Conservation (phyloP, 2,797 vertebrate species). For the Sciurus vulgaris region DNA sequence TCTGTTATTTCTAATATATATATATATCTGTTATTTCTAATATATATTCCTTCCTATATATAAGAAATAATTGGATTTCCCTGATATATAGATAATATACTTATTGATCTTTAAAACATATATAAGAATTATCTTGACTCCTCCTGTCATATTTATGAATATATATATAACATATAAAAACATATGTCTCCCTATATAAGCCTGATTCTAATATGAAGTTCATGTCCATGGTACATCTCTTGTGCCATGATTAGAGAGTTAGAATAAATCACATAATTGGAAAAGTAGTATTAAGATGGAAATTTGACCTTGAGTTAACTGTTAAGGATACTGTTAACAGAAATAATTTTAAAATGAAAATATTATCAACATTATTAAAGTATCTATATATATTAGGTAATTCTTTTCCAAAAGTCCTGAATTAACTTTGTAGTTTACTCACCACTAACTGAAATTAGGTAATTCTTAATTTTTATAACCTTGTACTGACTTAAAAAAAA, state of each 20-base stretch:
- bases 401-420: background rate
- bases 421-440: background rate
- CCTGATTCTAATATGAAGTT: background rate
- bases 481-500: background rate
- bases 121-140: background rate
- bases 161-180: too few species aligned
- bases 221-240: background rate
- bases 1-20: too few species aligned
- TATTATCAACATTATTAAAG: conserved; percentile 28
- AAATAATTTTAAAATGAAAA: conserved; percentile 34
- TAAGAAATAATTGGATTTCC: background rate
- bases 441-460: background rate
- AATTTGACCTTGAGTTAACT: conserved; percentile 1
- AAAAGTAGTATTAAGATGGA: background rate
- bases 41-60: too few species aligned
- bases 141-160: too few species aligned
- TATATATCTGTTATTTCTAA: background rate
- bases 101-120: too few species aligned
- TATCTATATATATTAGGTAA: background rate
- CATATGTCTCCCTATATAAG: background rate
- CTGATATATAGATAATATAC: background rate
- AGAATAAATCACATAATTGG: background rate
- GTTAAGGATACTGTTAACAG: background rate
- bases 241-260: background rate
- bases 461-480: background rate